Evolutionary conservation across 2,797 vertebrate genomes (phyloP), one percentile per base, ranked within the genome.

Genomic region (Coregonus ussuriensis): DNA sequence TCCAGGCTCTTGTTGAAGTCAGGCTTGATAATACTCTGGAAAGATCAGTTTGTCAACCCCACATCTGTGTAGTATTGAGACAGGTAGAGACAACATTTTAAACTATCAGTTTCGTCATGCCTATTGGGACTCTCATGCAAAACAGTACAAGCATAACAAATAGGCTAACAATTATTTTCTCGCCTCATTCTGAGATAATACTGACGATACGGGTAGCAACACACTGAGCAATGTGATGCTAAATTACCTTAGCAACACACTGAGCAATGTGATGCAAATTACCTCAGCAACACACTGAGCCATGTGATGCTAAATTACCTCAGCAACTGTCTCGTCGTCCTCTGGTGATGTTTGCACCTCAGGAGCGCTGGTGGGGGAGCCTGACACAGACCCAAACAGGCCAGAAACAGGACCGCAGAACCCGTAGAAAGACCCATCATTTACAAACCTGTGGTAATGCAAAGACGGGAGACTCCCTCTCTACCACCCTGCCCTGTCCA

Each of bases 51-150:
- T 35, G 21, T 78, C 25, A 79, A 15, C 35, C 54, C 93, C 82
- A 91, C 54, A 78, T 63, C 74, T 18, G 1, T 0, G 7, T 93
- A 96, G 90, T 90, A 96, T 76, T 79, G 91, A 29, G 88, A 86
- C 14, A 96, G 86, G 75, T 96, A 96, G 54, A 59, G 41, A 47
- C 41, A 47, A 47, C 41, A 47, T 47, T 47, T 47, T 11, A 47
- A 47, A 47, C 41, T 9, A 2, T 9, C 7, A 0, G 41, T 47
- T 47, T 47, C 7, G 7, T 47, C 41, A 47, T 47, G 1, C 1
- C 7, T 47, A 47, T 47, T 25, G 25, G 18, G 18, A 56, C 3
- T 16, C 13, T 56, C 41, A 47, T 47, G 41, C 25, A 25, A 7
- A 7, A 47, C 2, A 47, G 9, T 7, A 25, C 25, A 47, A 11